These are phyloP conservation scores for Bungarus multicinctus DNA, from an alignment of 2,113 vertebrate genomes.

Conservation along the genomic window DNA sequence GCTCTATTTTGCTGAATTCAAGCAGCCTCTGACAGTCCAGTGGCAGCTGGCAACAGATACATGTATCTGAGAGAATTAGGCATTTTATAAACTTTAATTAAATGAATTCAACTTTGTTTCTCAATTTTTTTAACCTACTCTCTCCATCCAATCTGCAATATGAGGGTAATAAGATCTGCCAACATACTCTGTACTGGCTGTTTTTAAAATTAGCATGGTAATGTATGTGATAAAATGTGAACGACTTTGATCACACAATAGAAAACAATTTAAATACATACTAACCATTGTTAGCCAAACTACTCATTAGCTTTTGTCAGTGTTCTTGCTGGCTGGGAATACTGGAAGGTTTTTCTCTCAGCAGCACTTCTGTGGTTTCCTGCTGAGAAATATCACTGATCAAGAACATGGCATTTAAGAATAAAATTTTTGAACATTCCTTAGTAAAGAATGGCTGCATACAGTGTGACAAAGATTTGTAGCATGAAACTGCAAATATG, in stretches of 20 bases:
- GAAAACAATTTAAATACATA: not conserved
- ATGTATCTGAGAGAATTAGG: conserved; percentile 25
- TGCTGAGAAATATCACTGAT: not conserved
- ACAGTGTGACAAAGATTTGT: not conserved
- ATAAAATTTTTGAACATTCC: not conserved
- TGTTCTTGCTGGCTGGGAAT: not conserved
- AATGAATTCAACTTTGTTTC: conserved; percentile 46
- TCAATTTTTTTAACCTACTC: conserved; percentile 43
- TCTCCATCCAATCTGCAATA: not conserved
- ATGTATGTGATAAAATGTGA: not conserved
- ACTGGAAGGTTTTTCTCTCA: not conserved
- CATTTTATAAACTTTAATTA: conserved; percentile 30
- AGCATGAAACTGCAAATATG: not conserved
- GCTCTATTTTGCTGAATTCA: conserved; percentile 38
- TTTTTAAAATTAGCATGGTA: not conserved
- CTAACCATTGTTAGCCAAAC: not conserved
- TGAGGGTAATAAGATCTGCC: not conserved
- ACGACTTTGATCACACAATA: not conserved
- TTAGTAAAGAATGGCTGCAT: not conserved
- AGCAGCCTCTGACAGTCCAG: conserved; percentile 11
- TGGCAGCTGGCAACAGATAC: not conserved
- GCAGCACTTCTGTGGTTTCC: not conserved
- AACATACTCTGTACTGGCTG: not conserved
- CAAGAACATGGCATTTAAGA: not conserved
- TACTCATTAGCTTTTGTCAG: not conserved